Evolutionary conservation across 2,888 invertebrate species (phyloP).

Genomic region (Sericinus montela): DNA sequence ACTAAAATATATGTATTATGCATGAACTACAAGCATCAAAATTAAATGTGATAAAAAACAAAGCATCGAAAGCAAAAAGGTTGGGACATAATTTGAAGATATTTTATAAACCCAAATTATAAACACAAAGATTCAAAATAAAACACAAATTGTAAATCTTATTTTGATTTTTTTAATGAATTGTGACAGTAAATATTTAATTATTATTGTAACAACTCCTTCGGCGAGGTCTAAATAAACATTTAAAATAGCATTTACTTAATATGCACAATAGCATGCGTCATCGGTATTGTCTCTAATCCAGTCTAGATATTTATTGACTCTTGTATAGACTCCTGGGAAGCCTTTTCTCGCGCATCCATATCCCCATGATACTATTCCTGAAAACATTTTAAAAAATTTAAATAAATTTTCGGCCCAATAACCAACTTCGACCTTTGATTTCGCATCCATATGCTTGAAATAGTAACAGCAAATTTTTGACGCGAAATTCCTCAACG

Average conservation of each 20-base stretch:
- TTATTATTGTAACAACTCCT: neutral
- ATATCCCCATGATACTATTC: slow-evolving; percentile 93
- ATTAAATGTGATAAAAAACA: no score
- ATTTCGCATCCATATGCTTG: no score
- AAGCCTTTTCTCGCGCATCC: slow-evolving; percentile 92
- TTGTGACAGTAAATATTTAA: neutral
- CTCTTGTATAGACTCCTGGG: slow-evolving; percentile 91
- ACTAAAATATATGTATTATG: no score
- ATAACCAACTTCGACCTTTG: no score
- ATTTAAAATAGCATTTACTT: slow-evolving; percentile 1
- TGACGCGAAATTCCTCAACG: no score
- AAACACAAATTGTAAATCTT: neutral
- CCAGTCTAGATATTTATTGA: slow-evolving; percentile 90
- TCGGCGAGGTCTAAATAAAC: slow-evolving; percentile 7
- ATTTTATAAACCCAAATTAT: no score
- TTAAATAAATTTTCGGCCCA: no score
- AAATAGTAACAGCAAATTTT: no score
- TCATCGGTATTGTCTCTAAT: slow-evolving; percentile 87
- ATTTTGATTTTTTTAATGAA: slow-evolving; percentile 5
- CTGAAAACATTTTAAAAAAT: slow-evolving; percentile 60
- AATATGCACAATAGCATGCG: slow-evolving; percentile 88
- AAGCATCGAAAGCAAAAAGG: no score
- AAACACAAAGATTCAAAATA: neutral
- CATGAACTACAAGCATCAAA: no score
- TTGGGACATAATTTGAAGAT: no score